Conservation (phyloP, 2,888 invertebrate genomes). For the Lepetodrilus schrolli region DNA sequence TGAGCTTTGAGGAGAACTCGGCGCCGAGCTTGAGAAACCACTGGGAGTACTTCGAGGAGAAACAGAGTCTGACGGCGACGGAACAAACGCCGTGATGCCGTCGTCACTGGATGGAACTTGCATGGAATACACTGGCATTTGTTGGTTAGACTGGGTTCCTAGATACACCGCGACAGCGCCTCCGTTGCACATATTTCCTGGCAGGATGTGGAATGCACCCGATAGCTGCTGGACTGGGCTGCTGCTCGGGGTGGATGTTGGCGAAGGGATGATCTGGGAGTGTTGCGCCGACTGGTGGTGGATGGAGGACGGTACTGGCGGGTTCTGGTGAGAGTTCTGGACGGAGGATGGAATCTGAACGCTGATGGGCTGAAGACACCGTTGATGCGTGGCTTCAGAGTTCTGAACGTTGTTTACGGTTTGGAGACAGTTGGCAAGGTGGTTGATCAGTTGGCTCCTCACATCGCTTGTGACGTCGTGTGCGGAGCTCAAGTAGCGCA, state of each 20-base stretch:
- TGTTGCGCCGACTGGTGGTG: neutral
- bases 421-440: slow-evolving; percentile 62
- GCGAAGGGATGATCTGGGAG: slow-evolving; percentile 25
- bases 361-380: slow-evolving; percentile 50
- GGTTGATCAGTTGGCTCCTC: slow-evolving; percentile 59
- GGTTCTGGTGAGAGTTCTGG: slow-evolving; percentile 34
- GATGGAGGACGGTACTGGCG: slow-evolving; percentile 39
- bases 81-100: slow-evolving; percentile 17
- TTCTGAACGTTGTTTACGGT: neutral
- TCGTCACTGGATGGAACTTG: slow-evolving; percentile 28
- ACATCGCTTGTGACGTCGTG: slow-evolving; percentile 62
- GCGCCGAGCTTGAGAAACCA: neutral
- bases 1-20: neutral
- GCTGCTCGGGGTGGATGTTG: slow-evolving; percentile 34
- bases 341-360: slow-evolving; percentile 53
- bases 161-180: slow-evolving; percentile 31
- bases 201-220: slow-evolving; percentile 55
- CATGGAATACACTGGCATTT: slow-evolving; percentile 34
- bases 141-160: neutral
- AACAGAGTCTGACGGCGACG: slow-evolving; percentile 29
- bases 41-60: too few species aligned
- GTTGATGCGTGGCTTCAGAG: slow-evolving; percentile 19
- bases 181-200: slow-evolving; percentile 36
- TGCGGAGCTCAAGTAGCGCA: slow-evolving; percentile 64
- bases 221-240: slow-evolving; percentile 39